These are phyloP conservation scores for Caenorhabditis afra DNA, from an alignment of 2,888 invertebrate genomes.

Conservation along the genomic window DNA sequence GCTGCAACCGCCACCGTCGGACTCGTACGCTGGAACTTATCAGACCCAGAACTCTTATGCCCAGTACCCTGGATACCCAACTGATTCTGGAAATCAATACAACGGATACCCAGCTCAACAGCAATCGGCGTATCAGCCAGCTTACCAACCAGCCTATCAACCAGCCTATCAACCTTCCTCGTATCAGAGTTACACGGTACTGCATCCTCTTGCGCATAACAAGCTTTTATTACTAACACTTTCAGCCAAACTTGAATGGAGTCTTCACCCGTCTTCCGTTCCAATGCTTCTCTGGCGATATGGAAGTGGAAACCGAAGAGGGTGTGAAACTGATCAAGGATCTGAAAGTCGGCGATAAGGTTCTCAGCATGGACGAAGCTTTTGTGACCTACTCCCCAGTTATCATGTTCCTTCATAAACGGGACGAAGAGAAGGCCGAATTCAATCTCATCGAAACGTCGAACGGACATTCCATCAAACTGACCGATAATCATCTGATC, in stretches of 20 bases:
- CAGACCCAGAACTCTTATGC: conserved; percentile 24
- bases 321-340: conserved; percentile 75
- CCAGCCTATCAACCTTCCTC: conserved; percentile 53
- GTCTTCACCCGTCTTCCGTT: conserved; percentile 64
- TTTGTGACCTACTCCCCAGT: conserved; percentile 77
- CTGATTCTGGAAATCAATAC: conserved; percentile 42
- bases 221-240: background rate
- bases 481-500: conserved; percentile 77
- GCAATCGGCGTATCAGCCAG: conserved; percentile 52
- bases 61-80: conserved; percentile 32
- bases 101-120: conserved; percentile 53
- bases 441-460: conserved; percentile 71
- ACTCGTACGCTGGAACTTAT: conserved; percentile 37
- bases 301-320: conserved; percentile 71
- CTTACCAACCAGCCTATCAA: conserved; percentile 55
- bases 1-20: conserved; percentile 46
- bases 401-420: conserved; percentile 78
- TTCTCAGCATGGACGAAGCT: conserved; percentile 75
- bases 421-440: conserved; percentile 69
- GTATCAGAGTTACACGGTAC: conserved; percentile 38
- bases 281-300: conserved; percentile 79
- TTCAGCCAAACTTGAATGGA: conserved; percentile 63
- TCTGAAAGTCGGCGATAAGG: conserved; percentile 75
- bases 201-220: background rate
- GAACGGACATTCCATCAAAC: conserved; percentile 63